Percentiles rank a stretch among this genome's conserved stretches.
These are phyloP conservation scores for Saccopteryx bilineata DNA, from an alignment of 2,113 vertebrate species.

Conservation along the genomic window DNA sequence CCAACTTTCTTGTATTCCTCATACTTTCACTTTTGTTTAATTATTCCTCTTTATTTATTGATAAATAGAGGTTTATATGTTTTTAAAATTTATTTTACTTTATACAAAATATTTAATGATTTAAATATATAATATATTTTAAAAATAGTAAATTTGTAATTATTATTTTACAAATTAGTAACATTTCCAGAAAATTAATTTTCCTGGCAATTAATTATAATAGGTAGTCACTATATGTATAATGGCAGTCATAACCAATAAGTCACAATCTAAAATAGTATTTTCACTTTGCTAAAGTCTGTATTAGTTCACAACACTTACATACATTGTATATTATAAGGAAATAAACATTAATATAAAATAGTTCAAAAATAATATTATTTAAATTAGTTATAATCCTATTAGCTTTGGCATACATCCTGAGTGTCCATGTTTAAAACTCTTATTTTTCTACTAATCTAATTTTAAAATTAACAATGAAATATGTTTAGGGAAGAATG, in stretches of 20 bases:
- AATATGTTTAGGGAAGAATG: neutral
- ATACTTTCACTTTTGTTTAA: neutral
- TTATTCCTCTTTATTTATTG: neutral
- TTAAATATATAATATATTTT: neutral
- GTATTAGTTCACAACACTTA: constrained; percentile 64
- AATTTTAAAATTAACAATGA: neutral
- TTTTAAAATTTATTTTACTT: constrained; percentile 1
- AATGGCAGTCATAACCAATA: constrained; percentile 63
- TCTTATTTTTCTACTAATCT: neutral
- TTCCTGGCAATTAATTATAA: neutral
- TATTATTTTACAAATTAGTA: constrained; percentile 26
- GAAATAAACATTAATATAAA: constrained; percentile 66
- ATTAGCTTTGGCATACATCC: constrained; percentile 51
- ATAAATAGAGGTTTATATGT: neutral
- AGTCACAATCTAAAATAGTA: neutral
- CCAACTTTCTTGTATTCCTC: neutral
- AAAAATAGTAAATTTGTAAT: neutral
- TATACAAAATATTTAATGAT: neutral
- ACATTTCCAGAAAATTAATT: constrained; percentile 41
- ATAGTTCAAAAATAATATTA: constrained; percentile 45
- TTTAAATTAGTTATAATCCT: constrained; percentile 65
- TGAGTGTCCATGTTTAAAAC: constrained; percentile 71
- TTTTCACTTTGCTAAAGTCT: constrained; percentile 20
- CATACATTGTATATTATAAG: constrained; percentile 59
- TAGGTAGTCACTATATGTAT: neutral